phyloP scores from a whole-genome alignment of 2,888 invertebrate genomes.

The Rotaria socialis region DNA sequence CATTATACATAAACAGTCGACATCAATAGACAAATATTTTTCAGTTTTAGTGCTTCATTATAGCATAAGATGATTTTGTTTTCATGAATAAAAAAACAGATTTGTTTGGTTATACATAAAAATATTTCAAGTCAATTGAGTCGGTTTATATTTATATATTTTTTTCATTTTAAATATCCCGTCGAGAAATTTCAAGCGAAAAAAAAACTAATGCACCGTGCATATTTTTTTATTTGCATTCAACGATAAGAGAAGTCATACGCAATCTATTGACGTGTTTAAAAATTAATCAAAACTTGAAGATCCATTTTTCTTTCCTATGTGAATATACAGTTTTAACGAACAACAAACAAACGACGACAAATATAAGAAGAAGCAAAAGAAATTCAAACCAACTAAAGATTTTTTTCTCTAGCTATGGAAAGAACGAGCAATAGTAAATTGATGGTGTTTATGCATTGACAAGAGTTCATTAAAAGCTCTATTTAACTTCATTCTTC shows the following conservation, averaged over 20 bases:
- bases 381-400: neutral
- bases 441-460: neutral
- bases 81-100: too few relatives aligned
- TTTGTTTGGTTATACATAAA: too few relatives aligned
- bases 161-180: too few relatives aligned
- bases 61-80: too few relatives aligned
- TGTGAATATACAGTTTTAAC: neutral
- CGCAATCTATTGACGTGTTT: neutral
- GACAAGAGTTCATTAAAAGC: neutral
- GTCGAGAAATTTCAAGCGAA: too few relatives aligned
- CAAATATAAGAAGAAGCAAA: neutral
- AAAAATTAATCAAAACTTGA: constrained; percentile 7
- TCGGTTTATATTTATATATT: too few relatives aligned
- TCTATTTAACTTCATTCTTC: neutral
- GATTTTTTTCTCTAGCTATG: neutral
- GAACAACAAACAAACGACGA: neutral
- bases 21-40: too few relatives aligned
- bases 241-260: neutral
- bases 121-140: too few relatives aligned
- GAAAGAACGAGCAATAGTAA: neutral
- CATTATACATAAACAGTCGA: too few relatives aligned
- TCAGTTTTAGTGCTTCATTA: too few relatives aligned
- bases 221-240: neutral
- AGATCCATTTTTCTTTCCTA: neutral
- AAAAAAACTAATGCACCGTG: neutral